These are phyloP conservation scores for Euleptes europaea DNA, from an alignment of 2,113 vertebrate genomes.

Conservation along the genomic window DNA sequence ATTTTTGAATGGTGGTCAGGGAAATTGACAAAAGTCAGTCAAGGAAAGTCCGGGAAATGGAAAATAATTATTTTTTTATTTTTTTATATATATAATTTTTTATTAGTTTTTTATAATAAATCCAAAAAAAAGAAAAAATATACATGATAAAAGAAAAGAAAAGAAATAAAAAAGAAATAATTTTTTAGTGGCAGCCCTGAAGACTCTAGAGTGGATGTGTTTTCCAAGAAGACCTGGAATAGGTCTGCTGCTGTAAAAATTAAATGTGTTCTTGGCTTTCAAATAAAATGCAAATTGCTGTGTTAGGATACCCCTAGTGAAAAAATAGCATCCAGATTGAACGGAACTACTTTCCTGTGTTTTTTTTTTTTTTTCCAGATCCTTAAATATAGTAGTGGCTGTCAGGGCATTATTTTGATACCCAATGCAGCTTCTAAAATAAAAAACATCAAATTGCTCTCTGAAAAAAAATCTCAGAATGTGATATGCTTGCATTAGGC, in stretches of 20 bases:
- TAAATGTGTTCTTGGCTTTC: not conserved
- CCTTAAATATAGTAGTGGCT: not conserved
- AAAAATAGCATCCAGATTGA: not conserved
- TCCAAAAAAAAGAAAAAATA: no score
- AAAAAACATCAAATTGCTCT: not conserved
- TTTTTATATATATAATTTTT: no score
- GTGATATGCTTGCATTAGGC: not conserved
- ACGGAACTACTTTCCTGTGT: not conserved
- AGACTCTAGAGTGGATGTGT: no score
- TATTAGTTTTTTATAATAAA: no score
- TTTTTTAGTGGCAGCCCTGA: no score
- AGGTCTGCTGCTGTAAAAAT: not conserved
- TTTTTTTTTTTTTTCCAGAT: not conserved
- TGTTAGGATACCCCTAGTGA: not conserved
- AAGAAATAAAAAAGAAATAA: no score
- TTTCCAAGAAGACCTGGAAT: no score
- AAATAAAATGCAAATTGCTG: not conserved
- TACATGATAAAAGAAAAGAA: no score
- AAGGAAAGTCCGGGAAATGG: no score
- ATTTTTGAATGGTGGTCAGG: no score
- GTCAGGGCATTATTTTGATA: not conserved
- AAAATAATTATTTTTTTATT: no score
- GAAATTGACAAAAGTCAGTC: no score
- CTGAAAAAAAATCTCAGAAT: not conserved
- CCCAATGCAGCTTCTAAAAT: not conserved